Percentiles rank a stretch among this genome's conserved stretches.
phyloP scores from a whole-genome alignment of 2,113 vertebrate species.

The Syngnathus floridae region DNA sequence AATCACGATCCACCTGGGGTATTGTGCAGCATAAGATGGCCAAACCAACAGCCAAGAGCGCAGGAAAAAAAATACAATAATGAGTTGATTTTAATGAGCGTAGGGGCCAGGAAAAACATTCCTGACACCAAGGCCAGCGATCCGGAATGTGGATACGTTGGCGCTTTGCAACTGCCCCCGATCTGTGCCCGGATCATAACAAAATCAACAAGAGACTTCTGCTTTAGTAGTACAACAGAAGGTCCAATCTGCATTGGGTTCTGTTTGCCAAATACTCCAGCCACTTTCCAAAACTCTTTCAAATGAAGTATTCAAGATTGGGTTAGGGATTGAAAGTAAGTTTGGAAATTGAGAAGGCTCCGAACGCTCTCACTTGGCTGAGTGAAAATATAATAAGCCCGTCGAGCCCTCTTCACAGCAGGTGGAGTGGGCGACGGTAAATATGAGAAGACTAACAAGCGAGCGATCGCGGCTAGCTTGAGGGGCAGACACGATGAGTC shows the following conservation, averaged over 20 bases:
- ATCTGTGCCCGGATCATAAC: background rate
- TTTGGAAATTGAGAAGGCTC: background rate
- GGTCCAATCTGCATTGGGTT: background rate
- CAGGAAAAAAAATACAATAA: background rate
- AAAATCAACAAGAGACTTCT: background rate
- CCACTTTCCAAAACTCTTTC: background rate
- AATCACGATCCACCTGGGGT: no score
- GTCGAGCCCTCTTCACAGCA: conserved; percentile 35
- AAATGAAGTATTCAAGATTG: no score
- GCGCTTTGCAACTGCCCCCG: background rate
- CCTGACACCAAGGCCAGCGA: background rate
- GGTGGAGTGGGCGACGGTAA: conserved; percentile 48
- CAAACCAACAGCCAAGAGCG: background rate
- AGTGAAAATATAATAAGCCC: conserved; percentile 18
- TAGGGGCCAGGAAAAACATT: background rate
- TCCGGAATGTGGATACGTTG: background rate
- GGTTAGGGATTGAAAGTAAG: no score
- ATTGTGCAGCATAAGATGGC: background rate
- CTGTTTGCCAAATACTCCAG: conserved; percentile 7
- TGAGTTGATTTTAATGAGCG: background rate
- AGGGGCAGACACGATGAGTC: conserved; percentile 49
- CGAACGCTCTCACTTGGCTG: conserved; percentile 7
- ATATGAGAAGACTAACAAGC: conserved; percentile 51
- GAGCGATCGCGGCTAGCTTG: conserved; percentile 23
- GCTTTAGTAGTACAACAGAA: background rate